Percentiles rank a stretch among this genome's conserved stretches.
phyloP scores from a whole-genome alignment of 2,113 vertebrate genomes.

The Tychaedon coryphoeus region DNA sequence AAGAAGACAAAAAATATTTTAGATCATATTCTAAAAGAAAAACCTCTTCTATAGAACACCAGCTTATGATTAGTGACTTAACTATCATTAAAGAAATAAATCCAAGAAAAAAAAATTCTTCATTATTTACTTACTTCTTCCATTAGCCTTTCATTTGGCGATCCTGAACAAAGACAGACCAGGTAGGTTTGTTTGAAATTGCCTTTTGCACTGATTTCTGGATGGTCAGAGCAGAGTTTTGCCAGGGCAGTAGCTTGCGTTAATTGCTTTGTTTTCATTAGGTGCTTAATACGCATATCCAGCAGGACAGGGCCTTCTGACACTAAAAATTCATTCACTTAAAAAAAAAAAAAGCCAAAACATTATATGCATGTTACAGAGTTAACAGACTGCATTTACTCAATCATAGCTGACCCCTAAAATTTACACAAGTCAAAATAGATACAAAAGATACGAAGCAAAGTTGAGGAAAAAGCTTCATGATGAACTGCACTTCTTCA shows the following conservation, averaged over 20 bases:
- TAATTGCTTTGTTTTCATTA: slow-evolving; percentile 87
- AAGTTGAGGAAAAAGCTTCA: neutral
- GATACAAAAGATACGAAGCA: neutral
- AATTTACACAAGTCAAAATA: neutral
- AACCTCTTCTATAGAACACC: neutral
- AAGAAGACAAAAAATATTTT: neutral
- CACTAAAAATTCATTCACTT: slow-evolving; percentile 87
- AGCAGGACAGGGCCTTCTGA: slow-evolving; percentile 87
- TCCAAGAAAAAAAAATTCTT: neutral
- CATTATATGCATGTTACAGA: slow-evolving; percentile 25
- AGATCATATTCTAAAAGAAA: neutral
- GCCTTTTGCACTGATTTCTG: slow-evolving; percentile 82
- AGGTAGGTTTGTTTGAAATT: slow-evolving; percentile 93
- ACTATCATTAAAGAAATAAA: neutral
- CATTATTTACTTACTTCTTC: slow-evolving; percentile 84
- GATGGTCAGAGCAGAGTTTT: slow-evolving; percentile 85
- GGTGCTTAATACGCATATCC: slow-evolving; percentile 92
- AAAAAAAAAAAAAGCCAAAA: slow-evolving; percentile 66
- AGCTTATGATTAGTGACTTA: neutral
- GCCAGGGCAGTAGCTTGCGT: slow-evolving; percentile 85
- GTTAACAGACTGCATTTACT: slow-evolving; percentile 12
- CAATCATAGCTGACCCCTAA: neutral
- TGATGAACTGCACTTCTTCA: neutral
- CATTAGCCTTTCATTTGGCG: slow-evolving; percentile 87
- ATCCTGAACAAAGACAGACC: slow-evolving; percentile 88